Evolutionary conservation across 2,797 vertebrate genomes (phyloP), one percentile per base, ranked within the genome.

Genomic region (Hyperoplus immaculatus): DNA sequence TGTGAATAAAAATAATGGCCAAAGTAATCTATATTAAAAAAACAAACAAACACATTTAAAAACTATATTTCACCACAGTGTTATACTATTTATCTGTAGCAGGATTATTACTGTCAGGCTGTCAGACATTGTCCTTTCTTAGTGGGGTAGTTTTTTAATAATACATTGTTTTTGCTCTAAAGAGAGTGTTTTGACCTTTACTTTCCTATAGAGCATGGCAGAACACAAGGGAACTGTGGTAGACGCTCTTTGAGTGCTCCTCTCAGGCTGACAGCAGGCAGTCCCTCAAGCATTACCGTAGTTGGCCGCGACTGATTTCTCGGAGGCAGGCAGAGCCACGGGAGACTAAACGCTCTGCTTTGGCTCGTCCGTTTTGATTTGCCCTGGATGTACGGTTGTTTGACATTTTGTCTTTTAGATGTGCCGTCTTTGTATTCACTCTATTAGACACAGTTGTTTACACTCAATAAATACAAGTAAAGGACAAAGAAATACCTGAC

Each of bases 321-420:
- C 86, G 12, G 56, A 89, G 86, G 90, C 90, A 83, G 87, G 60
- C 83, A 54, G 75, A 87, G 77, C 93, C 73, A 78, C 81, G 0
- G 93, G 92, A 90, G 92, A 85, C 89, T 90, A 88, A 93, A 87
- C 86, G 88, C 86, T 83, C 77, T 70, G 86, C 82, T 88, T 89
- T 82, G 83, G 82, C 90, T 88, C 72, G 84, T 93, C 90, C 79
- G 72, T 90, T 93, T 89, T 91, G 89, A 95, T 94, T 94, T 88
- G 83, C 80, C 84, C 62, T 71, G 38, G 63, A 87, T 83, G 87
- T 87, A 85, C 72, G 56, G 78, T 85, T 87, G 80, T 88, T 86
- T 88, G 87, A 89, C 87, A 85, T 91, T 91, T 88, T 86, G 82
- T 89, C 78, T 88, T 88, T 69, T 64, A 49, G 53, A 81, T 74